Evolutionary conservation across 1,140 invertebrate species (phyloP), one percentile per base, ranked within the genome.

Genomic region (Grapholita molesta): DNA sequence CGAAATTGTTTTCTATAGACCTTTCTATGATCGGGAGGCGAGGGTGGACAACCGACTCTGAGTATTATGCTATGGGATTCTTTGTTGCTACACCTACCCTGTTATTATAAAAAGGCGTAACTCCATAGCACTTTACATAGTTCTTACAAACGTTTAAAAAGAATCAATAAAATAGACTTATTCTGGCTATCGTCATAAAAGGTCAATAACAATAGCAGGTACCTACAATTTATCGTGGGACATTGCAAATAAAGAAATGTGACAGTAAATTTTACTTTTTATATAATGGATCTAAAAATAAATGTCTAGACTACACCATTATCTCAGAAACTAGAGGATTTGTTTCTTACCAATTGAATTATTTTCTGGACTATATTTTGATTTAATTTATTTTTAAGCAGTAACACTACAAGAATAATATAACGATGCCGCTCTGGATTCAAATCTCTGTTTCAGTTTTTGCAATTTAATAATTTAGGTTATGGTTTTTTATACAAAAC

Each of bases 1-100:
- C 6, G 32, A 61, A 15, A 21, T 61, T 61, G 28, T 61, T 61
- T 28, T 21, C 55, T 30, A 23, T 61, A 30, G 25, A 61, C 28
- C 55, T 28, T 61, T 61, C 8, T 48, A 21, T 21, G n/a, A 61
- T 30, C 55, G 55, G n/a, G 55, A 57, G 55, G 55, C 18, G 42
- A 48, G 55, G 55, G 28, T 8, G 25, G 24, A 15, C 30, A 9
- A 57, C 3, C 30, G 25, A 48, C 4, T 21, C 42, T 30, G 42
- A 52, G 28, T 28, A 61, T 61, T 32, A 30, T 32, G 15, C n/a
- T n/a, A n/a, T 61, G 12, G n/a, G 11, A 61, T 61, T 18, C 24
- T 28, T n/a, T 61, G 21, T 30, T 35, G 33, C 33, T 38, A 38
- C 35, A 38, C 3, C 35, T 38, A 21, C 15, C 3, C 7, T 48